phyloP scores from a whole-genome alignment of 2,888 invertebrate genomes.

The Tanaodytes sp. region DNA sequence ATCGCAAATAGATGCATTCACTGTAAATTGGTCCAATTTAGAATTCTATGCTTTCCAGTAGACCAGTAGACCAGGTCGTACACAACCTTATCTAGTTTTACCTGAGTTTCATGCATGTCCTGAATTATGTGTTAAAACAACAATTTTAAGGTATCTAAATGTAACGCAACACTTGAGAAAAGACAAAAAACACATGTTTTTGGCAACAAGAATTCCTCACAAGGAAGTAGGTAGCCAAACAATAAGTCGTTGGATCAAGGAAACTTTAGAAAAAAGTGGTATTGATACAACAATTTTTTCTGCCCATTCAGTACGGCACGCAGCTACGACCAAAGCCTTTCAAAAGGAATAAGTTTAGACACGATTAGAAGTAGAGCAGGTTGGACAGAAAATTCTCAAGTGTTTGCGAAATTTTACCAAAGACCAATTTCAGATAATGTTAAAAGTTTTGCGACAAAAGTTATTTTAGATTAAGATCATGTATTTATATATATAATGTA shows the following conservation, averaged over 20 bases:
- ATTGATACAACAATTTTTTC: constrained; percentile 3
- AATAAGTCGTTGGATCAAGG: constrained; percentile 1
- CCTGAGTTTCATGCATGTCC: constrained; percentile 6
- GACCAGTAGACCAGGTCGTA: no score
- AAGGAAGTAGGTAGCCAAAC: not conserved
- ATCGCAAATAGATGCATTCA: no score
- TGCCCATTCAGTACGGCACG: not conserved
- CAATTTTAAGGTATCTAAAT: constrained; percentile 6
- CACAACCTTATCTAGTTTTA: not conserved
- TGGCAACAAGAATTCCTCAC: not conserved
- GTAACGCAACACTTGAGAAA: constrained; percentile 5
- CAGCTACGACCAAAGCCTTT: not conserved
- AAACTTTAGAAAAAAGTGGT: not conserved
- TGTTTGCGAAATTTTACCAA: constrained; percentile 6
- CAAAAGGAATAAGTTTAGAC: not conserved
- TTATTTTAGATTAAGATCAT: no score
- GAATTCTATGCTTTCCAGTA: no score
- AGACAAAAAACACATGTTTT: not conserved
- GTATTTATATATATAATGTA: no score
- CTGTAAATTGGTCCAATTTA: no score
- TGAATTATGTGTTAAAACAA: constrained; percentile 10
- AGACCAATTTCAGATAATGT: not conserved
- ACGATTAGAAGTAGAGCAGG: constrained; percentile 2
- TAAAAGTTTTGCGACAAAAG: not conserved
- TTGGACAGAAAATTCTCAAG: constrained; percentile 6